phyloP scores from a whole-genome alignment of 2,797 vertebrate species.

The Spondyliosoma cantharus region DNA sequence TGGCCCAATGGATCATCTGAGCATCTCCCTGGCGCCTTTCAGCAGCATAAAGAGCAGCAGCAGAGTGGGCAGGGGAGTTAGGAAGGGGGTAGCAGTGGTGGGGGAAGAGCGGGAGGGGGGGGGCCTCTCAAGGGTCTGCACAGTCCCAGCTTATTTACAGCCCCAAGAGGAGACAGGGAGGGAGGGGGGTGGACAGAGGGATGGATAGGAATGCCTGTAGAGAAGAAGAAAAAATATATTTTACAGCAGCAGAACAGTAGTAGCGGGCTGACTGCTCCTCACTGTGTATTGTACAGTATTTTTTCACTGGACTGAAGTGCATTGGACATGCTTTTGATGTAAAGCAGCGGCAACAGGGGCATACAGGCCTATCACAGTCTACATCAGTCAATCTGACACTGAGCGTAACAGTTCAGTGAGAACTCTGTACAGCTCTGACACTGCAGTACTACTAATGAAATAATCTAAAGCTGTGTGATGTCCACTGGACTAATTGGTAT shows the following conservation, averaged over 20 bases:
- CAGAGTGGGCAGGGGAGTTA: constrained; percentile 42
- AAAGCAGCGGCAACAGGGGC: constrained; percentile 58
- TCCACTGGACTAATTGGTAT: constrained; percentile 61
- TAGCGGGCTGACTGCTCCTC: constrained; percentile 33
- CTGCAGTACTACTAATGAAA: constrained; percentile 54
- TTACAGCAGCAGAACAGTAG: constrained; percentile 57
- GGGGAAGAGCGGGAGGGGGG: constrained; percentile 36
- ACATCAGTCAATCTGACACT: constrained; percentile 72
- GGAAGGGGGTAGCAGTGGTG: constrained; percentile 37
- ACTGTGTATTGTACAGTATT: constrained; percentile 43
- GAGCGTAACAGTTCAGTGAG: constrained; percentile 39
- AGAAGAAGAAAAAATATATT: constrained; percentile 62
- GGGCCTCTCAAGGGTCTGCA: constrained; percentile 64
- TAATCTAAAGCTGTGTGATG: constrained; percentile 52
- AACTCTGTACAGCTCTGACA: constrained; percentile 42
- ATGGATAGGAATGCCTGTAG: constrained; percentile 72
- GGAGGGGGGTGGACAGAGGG: constrained; percentile 47
- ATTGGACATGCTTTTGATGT: constrained; percentile 67
- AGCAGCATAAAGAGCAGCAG: constrained; percentile 65
- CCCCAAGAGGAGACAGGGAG: constrained; percentile 60
- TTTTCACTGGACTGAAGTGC: constrained; percentile 44
- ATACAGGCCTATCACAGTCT: constrained; percentile 54
- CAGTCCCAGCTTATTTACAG: constrained; percentile 72
- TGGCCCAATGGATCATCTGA: constrained; percentile 79
- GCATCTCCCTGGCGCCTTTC: constrained; percentile 66